Evolutionary conservation across 2,797 vertebrate species (phyloP), one percentile per base, ranked within the genome.

Genomic region (Coregonus suidteri): DNA sequence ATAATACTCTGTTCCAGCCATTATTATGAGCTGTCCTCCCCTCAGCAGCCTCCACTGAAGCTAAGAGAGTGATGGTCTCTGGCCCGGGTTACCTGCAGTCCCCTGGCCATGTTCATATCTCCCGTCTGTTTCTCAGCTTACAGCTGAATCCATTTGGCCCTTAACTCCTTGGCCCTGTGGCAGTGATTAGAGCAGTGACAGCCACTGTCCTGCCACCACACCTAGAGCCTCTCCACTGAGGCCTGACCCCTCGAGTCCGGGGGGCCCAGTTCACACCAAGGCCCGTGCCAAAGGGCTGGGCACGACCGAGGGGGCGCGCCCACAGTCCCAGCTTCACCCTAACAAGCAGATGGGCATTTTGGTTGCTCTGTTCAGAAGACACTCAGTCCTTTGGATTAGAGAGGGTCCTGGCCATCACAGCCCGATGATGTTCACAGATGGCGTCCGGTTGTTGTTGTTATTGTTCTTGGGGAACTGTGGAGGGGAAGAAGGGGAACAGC

Each of bases 401-500:
- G 81, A 80, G 84, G 75, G 70, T 79, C 84, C 81, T 85, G 88
- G 86, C 90, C 88, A 92, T 96, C 96, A 97, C 78, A 94, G 96
- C 92, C 97, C 94, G 0, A 95, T 96, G 92, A 96, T 95, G 81
- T 95, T 96, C 93, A 96, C 94, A 37, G 94, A 96, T 88, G 94
- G 93, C 90, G 94, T 92, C 88, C 89, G 93, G 88, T 91, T 93
- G 87, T 94, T 95, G 92, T 95, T 94, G 81, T 85, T 90, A 85
- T 91, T 92, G 87, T 95, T 96, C 92, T 96, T 93, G 81, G 95
- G 93, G 82, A 95, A 94, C 95, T 95, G 86, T 81, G 84, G 91
- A 83, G 82, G 83, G 73, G 83, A 68, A 83, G 82, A 81, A 73
- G 72, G 75, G 77, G 74, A 86, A 35, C 1, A 67, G 79, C 67